phyloP scores from a whole-genome alignment of 2,888 invertebrate species.

The Orthonychiurus folsomi region DNA sequence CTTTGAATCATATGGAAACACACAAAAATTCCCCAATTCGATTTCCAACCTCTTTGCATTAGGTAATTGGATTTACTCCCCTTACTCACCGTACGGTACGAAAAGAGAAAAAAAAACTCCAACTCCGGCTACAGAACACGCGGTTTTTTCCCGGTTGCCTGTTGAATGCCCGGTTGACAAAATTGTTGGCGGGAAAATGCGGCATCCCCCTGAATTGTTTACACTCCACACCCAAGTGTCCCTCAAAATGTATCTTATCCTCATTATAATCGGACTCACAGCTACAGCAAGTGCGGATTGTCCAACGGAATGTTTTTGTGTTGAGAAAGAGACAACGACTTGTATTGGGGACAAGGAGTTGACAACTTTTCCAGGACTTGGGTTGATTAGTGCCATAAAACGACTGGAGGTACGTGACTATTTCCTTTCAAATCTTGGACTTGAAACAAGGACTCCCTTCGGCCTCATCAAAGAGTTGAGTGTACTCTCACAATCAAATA shows the following conservation, averaged over 20 bases:
- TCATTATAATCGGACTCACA: background rate
- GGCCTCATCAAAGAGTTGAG: background rate
- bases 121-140: too few relatives aligned
- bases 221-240: background rate
- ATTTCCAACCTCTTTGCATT: background rate
- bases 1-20: background rate
- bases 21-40: background rate
- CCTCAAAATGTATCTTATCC: background rate
- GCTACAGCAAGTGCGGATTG: background rate
- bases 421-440: background rate
- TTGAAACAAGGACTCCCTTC: background rate
- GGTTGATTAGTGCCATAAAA: background rate
- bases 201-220: background rate
- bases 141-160: background rate
- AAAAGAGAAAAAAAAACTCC: too few relatives aligned
- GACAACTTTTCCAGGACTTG: background rate
- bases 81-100: too few relatives aligned
- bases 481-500: constrained; percentile 11
- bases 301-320: constrained; percentile 37
- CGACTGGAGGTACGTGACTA: constrained; percentile 8
- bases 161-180: background rate
- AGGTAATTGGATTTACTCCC: constrained; percentile 6
- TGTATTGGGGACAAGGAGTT: background rate
- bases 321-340: constrained; percentile 46
- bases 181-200: too few relatives aligned